Percentiles rank a stretch among this genome's conserved stretches.
phyloP scores from a whole-genome alignment of 2,888 invertebrate species.

The Danaus chrysippus region DNA sequence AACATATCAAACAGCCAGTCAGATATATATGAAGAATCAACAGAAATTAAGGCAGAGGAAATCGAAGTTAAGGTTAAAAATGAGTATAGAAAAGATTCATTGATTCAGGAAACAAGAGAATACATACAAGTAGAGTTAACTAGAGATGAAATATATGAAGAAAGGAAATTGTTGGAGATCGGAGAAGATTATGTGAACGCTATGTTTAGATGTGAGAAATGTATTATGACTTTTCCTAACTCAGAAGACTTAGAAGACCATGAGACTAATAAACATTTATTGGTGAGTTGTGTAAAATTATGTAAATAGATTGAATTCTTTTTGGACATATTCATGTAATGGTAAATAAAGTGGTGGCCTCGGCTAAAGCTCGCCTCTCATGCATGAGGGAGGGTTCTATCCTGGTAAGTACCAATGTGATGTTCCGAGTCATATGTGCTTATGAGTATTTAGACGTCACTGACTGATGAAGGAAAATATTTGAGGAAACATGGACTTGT shows the following conservation, averaged over 20 bases:
- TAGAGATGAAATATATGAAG: constrained; percentile 47
- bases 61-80: constrained; percentile 16
- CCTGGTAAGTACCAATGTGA: too few species aligned
- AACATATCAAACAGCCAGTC: constrained; percentile 2
- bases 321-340: background rate
- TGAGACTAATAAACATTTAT: constrained; percentile 51
- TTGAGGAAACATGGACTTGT: too few species aligned
- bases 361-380: too few species aligned
- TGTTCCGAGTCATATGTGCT: too few species aligned
- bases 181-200: constrained; percentile 61
- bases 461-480: too few species aligned
- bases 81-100: background rate
- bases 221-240: constrained; percentile 59
- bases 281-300: constrained; percentile 37
- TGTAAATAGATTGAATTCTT: background rate
- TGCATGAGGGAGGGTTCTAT: too few species aligned
- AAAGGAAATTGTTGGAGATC: constrained; percentile 41
- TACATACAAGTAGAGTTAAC: constrained; percentile 50
- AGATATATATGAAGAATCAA: constrained; percentile 8
- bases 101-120: constrained; percentile 28
- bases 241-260: constrained; percentile 63
- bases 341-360: too few species aligned
- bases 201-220: constrained; percentile 58
- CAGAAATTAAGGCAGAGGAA: constrained; percentile 18
- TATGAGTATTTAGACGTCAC: too few species aligned